These are phyloP conservation scores for Goniozus legneri DNA, from an alignment of 1,140 invertebrate species.

Conservation along the genomic window DNA sequence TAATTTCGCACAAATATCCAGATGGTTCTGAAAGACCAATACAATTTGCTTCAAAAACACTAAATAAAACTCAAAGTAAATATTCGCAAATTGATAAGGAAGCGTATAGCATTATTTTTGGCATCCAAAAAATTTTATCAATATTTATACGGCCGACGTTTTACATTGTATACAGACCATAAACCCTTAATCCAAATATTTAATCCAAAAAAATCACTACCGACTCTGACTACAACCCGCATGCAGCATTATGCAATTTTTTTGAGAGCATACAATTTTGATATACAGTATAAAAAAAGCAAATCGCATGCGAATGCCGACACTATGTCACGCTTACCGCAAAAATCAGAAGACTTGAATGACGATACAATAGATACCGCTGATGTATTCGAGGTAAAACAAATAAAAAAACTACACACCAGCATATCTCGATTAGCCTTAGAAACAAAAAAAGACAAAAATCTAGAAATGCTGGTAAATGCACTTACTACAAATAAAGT, in stretches of 20 bases:
- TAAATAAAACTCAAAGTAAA: slow-evolving; percentile 49
- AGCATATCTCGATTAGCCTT: neutral
- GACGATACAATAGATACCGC: neutral
- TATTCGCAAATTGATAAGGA: slow-evolving; percentile 59
- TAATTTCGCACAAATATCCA: slow-evolving; percentile 41
- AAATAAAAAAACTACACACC: neutral
- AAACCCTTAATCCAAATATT: slow-evolving; percentile 49
- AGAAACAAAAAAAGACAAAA: neutral
- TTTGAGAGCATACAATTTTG: slow-evolving; percentile 5
- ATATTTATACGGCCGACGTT: slow-evolving; percentile 51
- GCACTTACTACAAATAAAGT: neutral
- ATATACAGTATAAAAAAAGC: slow-evolving; percentile 3
- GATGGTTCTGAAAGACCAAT: slow-evolving; percentile 49
- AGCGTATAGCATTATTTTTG: slow-evolving; percentile 51
- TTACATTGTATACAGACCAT: slow-evolving; percentile 52
- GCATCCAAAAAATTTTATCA: slow-evolving; percentile 54
- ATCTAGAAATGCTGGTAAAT: neutral
- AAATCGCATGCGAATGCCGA: slow-evolving; percentile 11
- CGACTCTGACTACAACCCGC: slow-evolving; percentile 11
- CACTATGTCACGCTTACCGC: neutral
- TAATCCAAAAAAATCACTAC: slow-evolving; percentile 28
- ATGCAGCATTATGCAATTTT: slow-evolving; percentile 15
- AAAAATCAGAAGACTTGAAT: neutral
- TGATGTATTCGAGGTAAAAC: neutral
- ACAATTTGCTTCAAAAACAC: slow-evolving; percentile 48